phyloP scores from a whole-genome alignment of 2,888 invertebrate genomes.

The Lasioglossum marginatum region DNA sequence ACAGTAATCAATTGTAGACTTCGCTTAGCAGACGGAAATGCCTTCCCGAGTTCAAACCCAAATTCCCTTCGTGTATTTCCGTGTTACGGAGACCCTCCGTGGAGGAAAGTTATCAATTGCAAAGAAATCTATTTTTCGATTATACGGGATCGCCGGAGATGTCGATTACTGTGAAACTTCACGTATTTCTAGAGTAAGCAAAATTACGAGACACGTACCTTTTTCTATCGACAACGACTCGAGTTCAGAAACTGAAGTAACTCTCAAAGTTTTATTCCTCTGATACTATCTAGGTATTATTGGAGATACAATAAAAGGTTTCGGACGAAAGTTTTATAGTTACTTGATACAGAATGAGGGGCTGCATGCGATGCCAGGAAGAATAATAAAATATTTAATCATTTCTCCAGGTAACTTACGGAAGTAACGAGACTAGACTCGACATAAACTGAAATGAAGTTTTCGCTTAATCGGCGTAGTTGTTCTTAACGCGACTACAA shows the following conservation, averaged over 20 bases:
- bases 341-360: neutral
- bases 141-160: neutral
- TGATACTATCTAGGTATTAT: conserved; percentile 16
- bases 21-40: neutral
- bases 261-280: conserved; percentile 17
- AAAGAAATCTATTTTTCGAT: conserved; percentile 9
- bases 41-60: neutral
- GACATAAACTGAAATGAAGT: neutral
- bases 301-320: conserved; percentile 29
- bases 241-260: conserved; percentile 2
- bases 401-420: neutral
- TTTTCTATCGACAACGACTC: conserved; percentile 20
- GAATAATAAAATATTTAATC: conserved; percentile 12
- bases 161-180: conserved; percentile 23
- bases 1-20: too few relatives aligned
- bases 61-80: neutral
- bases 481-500: neutral
- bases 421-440: neutral
- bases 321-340: conserved; percentile 17
- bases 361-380: neutral
- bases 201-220: conserved; percentile 30
- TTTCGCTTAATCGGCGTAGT: neutral
- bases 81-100: neutral
- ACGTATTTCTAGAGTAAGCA: neutral
- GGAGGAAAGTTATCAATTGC: neutral